Conservation (phyloP, 2,797 vertebrate genomes). For the Xiphorhynchus erythropygius region DNA sequence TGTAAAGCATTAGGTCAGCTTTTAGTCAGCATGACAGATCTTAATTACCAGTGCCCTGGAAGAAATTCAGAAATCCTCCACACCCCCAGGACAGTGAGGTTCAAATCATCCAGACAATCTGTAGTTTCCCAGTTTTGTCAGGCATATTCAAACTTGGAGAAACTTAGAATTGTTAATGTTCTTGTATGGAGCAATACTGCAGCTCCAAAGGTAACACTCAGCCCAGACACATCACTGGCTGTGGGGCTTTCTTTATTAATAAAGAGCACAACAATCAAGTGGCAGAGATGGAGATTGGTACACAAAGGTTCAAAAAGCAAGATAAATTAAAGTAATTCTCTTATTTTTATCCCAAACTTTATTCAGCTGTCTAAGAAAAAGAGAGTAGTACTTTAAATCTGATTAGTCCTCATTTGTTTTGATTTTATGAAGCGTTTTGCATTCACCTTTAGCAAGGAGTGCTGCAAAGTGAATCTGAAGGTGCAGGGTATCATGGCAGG, state of each 20-base stretch:
- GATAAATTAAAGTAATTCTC: neutral
- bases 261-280: neutral
- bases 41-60: neutral
- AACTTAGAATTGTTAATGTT: neutral
- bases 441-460: neutral
- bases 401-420: neutral
- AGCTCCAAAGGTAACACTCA: neutral
- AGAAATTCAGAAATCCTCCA: neutral
- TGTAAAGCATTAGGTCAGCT: neutral
- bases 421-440: neutral
- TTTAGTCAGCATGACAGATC: neutral
- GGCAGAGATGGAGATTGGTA: neutral
- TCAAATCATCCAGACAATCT: neutral
- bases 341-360: neutral
- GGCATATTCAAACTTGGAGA: neutral
- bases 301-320: neutral
- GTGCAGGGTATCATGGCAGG: neutral
- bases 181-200: neutral
- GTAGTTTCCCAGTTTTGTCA: neutral
- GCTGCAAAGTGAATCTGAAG: neutral
- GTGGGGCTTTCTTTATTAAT: neutral
- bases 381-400: neutral
- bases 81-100: neutral
- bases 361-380: neutral
- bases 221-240: neutral